These are phyloP conservation scores for Pecten maximus DNA, from an alignment of 2,888 invertebrate species.

Conservation along the genomic window DNA sequence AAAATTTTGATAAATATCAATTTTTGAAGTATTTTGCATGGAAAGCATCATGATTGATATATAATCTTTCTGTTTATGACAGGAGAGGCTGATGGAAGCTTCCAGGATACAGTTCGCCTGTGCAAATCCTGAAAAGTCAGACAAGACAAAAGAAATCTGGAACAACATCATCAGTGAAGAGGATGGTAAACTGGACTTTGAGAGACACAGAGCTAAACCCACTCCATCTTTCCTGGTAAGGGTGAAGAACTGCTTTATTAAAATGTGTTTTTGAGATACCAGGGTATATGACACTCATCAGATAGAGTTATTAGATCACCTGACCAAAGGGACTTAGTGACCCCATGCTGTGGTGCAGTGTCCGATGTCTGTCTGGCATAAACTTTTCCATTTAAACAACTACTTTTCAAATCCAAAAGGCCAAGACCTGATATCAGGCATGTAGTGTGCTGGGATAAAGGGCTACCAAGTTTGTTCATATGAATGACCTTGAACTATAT, in stretches of 20 bases:
- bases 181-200: constrained; percentile 77
- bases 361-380: no score
- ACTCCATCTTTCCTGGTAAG: constrained; percentile 76
- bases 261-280: no score
- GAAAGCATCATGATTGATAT: neutral
- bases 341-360: no score
- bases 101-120: constrained; percentile 79
- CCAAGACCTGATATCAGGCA: no score
- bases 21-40: neutral
- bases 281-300: no score
- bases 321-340: no score
- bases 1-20: neutral
- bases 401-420: no score
- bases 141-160: constrained; percentile 77
- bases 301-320: no score
- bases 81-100: constrained; percentile 80
- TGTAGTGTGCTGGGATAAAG: no score
- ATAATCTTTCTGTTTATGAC: constrained; percentile 40
- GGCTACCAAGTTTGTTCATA: no score
- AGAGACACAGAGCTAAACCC: constrained; percentile 76
- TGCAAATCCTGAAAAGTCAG: constrained; percentile 80
- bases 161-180: constrained; percentile 74
- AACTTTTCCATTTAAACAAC: no score
- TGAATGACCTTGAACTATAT: no score
- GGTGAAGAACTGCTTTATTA: neutral